These are phyloP conservation scores for Psittacula echo DNA, from an alignment of 2,797 vertebrate genomes.

Conservation along the genomic window DNA sequence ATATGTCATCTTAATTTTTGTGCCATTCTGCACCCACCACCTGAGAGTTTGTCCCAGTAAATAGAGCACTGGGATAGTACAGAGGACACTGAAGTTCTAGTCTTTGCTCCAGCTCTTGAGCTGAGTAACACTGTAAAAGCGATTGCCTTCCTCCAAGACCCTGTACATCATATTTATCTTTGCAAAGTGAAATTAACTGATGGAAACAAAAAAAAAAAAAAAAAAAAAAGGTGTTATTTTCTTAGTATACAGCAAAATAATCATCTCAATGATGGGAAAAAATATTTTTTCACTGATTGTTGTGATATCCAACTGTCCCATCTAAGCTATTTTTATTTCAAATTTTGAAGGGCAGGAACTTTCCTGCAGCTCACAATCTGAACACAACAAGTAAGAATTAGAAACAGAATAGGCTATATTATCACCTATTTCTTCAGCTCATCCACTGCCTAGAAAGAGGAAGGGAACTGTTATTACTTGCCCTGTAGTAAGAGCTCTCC, in stretches of 20 bases:
- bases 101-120: not conserved
- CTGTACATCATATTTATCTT: not conserved
- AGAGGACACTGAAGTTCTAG: not conserved
- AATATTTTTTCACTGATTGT: not conserved
- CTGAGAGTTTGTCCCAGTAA: not conserved
- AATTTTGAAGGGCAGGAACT: not conserved
- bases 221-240: not conserved
- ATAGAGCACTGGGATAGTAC: not conserved
- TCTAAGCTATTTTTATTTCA: constrained; percentile 4
- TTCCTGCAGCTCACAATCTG: not conserved
- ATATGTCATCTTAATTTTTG: not conserved
- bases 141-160: not conserved
- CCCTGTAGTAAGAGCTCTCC: not conserved
- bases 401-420: not conserved
- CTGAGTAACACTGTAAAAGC: not conserved
- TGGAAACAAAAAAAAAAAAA: not conserved
- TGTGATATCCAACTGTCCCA: not conserved
- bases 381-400: not conserved
- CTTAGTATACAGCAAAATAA: not conserved
- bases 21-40: not conserved
- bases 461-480: not conserved
- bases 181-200: not conserved
- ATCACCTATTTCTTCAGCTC: not conserved
- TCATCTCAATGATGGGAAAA: not conserved
- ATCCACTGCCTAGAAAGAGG: not conserved